Conservation (phyloP, 2,797 vertebrate species). For the Ambastaia sidthimunki region DNA sequence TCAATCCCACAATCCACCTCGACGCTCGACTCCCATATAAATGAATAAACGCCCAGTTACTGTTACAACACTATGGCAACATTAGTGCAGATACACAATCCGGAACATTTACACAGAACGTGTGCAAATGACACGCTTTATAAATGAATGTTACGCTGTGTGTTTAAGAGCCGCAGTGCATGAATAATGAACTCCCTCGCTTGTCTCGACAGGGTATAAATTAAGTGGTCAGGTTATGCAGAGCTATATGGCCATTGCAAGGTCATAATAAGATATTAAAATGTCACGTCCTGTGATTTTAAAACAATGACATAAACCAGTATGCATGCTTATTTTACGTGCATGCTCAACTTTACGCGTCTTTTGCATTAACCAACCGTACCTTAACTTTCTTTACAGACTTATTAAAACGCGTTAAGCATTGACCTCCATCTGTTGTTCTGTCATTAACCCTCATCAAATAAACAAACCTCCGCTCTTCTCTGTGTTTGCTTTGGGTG, state of each 20-base stretch:
- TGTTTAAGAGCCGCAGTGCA: neutral
- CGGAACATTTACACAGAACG: neutral
- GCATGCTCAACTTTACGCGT: neutral
- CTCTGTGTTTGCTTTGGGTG: slow-evolving; percentile 63
- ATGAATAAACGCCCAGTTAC: no score
- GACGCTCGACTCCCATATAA: no score
- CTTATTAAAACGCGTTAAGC: no score
- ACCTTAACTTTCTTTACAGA: neutral
- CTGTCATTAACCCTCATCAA: slow-evolving; percentile 35
- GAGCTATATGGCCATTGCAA: slow-evolving; percentile 26
- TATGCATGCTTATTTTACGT: neutral
- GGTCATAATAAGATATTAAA: slow-evolving; percentile 12
- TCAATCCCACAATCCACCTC: no score
- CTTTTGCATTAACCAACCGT: no score
- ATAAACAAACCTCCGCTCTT: slow-evolving; percentile 60
- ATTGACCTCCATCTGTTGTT: slow-evolving; percentile 1
- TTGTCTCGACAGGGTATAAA: slow-evolving; percentile 7
- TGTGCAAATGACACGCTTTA: neutral
- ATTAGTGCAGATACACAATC: neutral
- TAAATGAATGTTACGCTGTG: neutral
- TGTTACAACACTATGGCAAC: neutral
- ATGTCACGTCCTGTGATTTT: neutral
- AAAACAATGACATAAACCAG: neutral
- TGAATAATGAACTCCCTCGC: slow-evolving; percentile 22
- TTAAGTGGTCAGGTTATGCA: no score